These are phyloP conservation scores for Saturnia japonica DNA, from an alignment of 2,888 invertebrate genomes.

Conservation along the genomic window DNA sequence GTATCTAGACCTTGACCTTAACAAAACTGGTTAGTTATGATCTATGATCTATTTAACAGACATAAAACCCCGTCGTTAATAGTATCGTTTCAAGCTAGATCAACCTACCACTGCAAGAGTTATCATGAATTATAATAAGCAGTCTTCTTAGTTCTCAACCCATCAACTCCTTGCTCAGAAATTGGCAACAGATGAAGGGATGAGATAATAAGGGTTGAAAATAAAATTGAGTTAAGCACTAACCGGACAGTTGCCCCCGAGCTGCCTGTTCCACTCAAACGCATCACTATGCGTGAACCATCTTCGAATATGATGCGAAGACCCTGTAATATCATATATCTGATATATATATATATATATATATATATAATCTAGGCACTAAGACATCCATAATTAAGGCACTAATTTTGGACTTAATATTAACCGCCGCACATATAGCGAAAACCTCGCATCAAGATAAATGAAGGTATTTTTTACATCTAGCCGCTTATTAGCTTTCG, in stretches of 20 bases:
- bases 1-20: too few relatives aligned
- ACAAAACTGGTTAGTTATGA: too few relatives aligned
- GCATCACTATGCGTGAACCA: slow-evolving; percentile 95
- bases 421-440: neutral
- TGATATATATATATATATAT: too few relatives aligned
- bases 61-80: too few relatives aligned
- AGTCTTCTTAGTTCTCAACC: neutral
- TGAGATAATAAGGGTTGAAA: neutral
- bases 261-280: slow-evolving; percentile 98
- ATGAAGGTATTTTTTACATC: neutral
- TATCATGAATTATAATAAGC: neutral
- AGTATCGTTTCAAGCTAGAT: neutral
- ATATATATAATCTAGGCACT: too few relatives aligned
- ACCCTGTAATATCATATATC: slow-evolving; percentile 83
- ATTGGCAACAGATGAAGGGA: too few relatives aligned
- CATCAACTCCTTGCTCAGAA: neutral
- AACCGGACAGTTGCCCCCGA: slow-evolving; percentile 97
- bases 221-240: slow-evolving; percentile 14
- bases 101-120: neutral
- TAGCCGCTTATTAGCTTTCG: neutral
- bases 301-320: slow-evolving; percentile 96
- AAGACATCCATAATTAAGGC: too few relatives aligned
- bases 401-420: neutral
- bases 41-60: too few relatives aligned
- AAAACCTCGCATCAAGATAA: neutral